Base-by-base conservation (phyloP, 1,140 invertebrate genomes). In the Lethocerus indicus region DNA sequence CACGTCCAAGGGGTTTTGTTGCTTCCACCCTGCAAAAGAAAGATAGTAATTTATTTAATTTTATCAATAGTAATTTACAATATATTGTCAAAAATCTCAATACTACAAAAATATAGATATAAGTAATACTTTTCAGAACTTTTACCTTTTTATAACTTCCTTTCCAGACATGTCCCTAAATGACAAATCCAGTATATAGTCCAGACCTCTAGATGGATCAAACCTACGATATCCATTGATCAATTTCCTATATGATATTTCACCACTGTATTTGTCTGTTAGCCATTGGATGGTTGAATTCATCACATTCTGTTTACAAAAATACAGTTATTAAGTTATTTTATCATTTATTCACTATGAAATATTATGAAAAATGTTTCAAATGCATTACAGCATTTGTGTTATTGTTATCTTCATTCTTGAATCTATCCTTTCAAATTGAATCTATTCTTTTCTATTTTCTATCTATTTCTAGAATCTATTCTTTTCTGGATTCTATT, bases 181-280 rank as follows among this genome's bases (percentile, higher is more conserved):
- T 32, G 68, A 66, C 13, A 92, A 59, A 67, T 93, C 86, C 20
- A 95, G 60, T 42, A 81, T 76, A 64, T 93, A 95, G 62, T 88
- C 83, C 72, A 92, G 79, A 37, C 89, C 90, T 56, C 85, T 68
- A 1, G 83, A 81, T 7, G 87, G 79, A 67, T 94, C 87, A 65
- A 90, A 92, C 56, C 75, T 73, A 56, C 77, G 70, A 57, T 93
- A 92, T 1, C 86, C 87, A 64, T 88, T 88, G 12, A 83, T 60
- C 12, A 93, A 63, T 45, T 63, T 68, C 32, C 65, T 62, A 53
- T 71, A 81, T 39, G 69, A 64, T 16, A 79, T 61, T 47, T 62
- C 60, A 13, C 69, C 67, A 1, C 68, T 61, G 61, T 78, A 70
- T 50, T 76, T 71, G 39, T 66, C 59, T 40, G 71, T 65, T 5